These are phyloP conservation scores for Uromys caudimaculatus DNA, from an alignment of 2,797 vertebrate genomes.

Conservation along the genomic window DNA sequence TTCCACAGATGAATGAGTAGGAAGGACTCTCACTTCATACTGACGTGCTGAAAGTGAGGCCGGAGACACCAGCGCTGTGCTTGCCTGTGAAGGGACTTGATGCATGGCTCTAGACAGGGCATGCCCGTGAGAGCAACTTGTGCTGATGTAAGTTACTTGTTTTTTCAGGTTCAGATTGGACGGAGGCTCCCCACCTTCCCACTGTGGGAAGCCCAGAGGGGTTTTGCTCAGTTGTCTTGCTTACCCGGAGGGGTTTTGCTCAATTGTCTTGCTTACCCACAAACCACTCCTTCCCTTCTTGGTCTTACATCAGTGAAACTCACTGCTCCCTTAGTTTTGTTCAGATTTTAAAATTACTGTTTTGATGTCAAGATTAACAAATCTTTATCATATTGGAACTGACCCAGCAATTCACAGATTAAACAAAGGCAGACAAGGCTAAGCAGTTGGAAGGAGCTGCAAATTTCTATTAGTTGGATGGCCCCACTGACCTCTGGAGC, in stretches of 20 bases:
- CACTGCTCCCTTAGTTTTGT: not conserved
- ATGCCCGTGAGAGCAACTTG: fast-evolving
- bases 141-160: fast-evolving
- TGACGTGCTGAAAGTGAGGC: fast-evolving
- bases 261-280: not conserved
- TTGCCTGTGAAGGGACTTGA: not conserved
- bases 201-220: fast-evolving
- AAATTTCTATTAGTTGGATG: not conserved
- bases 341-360: not conserved
- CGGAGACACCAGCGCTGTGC: fast-evolving
- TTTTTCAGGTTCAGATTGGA: fast-evolving
- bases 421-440: not conserved
- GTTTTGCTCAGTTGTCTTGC: not conserved
- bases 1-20: fast-evolving
- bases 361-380: slow-evolving; percentile 73
- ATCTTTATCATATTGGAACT: slow-evolving; percentile 52
- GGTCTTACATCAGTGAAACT: not conserved
- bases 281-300: not conserved
- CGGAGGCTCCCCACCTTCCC: fast-evolving
- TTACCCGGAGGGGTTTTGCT: fast-evolving
- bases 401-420: slow-evolving; percentile 52
- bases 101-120: fast-evolving
- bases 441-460: not conserved
- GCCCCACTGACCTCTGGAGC: not conserved
- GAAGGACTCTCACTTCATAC: fast-evolving